These are phyloP conservation scores for Apomyelois bistriatella DNA, from an alignment of 2,888 invertebrate species.

Conservation along the genomic window DNA sequence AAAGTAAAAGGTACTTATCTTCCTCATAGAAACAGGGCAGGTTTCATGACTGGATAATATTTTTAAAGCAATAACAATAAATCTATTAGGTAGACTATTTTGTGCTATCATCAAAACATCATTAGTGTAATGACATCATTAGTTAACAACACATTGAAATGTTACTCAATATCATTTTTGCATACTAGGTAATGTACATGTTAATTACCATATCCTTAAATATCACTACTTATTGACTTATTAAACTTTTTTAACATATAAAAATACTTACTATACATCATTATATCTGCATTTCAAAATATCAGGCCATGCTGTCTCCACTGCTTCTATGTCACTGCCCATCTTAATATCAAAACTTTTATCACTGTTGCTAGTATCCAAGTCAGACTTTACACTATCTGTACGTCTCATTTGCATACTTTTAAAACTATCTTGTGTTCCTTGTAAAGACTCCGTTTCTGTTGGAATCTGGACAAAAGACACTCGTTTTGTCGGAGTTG, in stretches of 20 bases:
- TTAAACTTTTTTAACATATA: background rate
- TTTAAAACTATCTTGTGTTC: slow-evolving; percentile 12
- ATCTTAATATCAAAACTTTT: slow-evolving; percentile 54
- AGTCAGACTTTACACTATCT: slow-evolving; percentile 32
- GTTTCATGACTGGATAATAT: no score
- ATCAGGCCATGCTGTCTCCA: slow-evolving; percentile 79
- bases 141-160: no score
- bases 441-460: slow-evolving; percentile 18
- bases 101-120: no score
- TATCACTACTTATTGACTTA: background rate
- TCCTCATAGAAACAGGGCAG: no score
- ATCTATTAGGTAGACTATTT: no score
- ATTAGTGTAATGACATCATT: no score
- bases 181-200: no score
- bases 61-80: no score
- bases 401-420: slow-evolving; percentile 22
- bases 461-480: slow-evolving; percentile 63
- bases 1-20: no score
- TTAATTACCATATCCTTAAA: background rate
- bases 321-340: slow-evolving; percentile 56
- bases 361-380: slow-evolving; percentile 50
- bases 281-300: slow-evolving; percentile 82
- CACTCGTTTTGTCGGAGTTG: slow-evolving; percentile 62
- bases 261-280: slow-evolving; percentile 85
- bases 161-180: no score